A percentile compares a stretch with the other conserved stretches of the same genome.
Evolutionary conservation across 2,113 vertebrate species (phyloP).

Genomic region (Pogonocichla stellata): DNA sequence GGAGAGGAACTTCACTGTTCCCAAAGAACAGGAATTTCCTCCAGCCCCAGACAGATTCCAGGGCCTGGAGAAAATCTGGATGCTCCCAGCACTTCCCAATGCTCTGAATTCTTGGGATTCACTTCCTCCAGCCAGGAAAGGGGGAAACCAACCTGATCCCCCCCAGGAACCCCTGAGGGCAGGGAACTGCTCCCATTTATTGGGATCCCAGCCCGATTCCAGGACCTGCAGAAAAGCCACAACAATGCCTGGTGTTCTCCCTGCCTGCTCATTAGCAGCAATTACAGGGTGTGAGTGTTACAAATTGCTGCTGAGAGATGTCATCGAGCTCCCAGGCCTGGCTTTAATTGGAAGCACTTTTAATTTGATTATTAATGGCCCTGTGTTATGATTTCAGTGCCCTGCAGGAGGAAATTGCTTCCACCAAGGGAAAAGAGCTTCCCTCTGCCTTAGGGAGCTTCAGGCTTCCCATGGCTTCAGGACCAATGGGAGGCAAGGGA

Average conservation of each 20-base stretch:
- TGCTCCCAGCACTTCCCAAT: neutral
- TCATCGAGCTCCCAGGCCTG: neutral
- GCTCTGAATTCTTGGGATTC: neutral
- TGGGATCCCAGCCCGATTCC: neutral
- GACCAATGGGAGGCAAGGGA: neutral
- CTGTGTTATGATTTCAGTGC: neutral
- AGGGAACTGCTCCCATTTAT: neutral
- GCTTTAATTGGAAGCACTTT: neutral
- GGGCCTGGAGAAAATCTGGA: neutral
- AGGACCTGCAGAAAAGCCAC: neutral
- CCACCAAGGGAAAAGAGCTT: neutral
- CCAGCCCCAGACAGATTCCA: neutral
- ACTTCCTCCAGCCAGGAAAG: neutral
- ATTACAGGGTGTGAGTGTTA: neutral
- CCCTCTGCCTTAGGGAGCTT: neutral
- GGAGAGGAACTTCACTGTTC: neutral
- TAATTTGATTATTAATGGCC: neutral
- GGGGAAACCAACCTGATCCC: neutral
- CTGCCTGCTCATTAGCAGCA: neutral
- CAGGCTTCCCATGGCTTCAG: neutral
- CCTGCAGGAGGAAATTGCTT: neutral
- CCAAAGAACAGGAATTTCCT: neutral
- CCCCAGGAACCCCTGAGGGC: neutral
- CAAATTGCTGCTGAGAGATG: slow-evolving; percentile 3
- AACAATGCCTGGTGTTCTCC: neutral